A percentile compares a stretch with the other conserved stretches of the same genome.
These are phyloP conservation scores for Trichonephila clavipes DNA, from an alignment of 1,140 invertebrate species.

Conservation along the genomic window DNA sequence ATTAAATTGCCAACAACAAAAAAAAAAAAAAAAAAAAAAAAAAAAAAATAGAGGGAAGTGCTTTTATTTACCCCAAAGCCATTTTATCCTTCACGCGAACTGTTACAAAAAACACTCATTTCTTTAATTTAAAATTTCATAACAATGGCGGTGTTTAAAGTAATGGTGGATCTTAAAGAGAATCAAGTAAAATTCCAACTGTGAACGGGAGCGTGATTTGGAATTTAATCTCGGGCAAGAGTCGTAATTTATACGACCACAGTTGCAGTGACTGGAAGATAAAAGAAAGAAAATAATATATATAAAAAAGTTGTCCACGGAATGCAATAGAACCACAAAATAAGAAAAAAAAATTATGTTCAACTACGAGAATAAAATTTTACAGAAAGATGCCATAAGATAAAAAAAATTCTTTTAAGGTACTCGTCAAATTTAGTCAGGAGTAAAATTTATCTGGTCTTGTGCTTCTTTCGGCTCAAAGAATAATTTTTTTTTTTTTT, in stretches of 20 bases:
- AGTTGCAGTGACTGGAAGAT: constrained; percentile 1
- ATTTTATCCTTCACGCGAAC: no score
- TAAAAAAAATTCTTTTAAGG: neutral
- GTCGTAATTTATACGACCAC: constrained; percentile 21
- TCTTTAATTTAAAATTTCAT: neutral
- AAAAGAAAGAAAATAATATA: neutral
- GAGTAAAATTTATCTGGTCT: constrained; percentile 27
- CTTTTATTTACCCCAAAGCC: no score
- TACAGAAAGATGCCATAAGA: neutral
- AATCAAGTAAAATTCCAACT: neutral
- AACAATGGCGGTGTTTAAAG: neutral
- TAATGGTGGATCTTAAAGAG: neutral
- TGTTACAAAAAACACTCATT: neutral
- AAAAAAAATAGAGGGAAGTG: no score
- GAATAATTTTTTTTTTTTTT: neutral
- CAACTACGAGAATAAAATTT: neutral
- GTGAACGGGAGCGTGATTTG: neutral
- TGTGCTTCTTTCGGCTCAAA: neutral
- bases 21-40: no score
- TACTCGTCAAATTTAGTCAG: constrained; percentile 20
- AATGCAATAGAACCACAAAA: neutral
- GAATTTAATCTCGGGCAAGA: constrained; percentile 6
- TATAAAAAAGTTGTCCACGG: neutral
- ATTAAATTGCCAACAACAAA: no score
- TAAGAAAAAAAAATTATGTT: neutral